phyloP scores from a whole-genome alignment of 2,113 vertebrate species.

The Seriola rivoliana region DNA sequence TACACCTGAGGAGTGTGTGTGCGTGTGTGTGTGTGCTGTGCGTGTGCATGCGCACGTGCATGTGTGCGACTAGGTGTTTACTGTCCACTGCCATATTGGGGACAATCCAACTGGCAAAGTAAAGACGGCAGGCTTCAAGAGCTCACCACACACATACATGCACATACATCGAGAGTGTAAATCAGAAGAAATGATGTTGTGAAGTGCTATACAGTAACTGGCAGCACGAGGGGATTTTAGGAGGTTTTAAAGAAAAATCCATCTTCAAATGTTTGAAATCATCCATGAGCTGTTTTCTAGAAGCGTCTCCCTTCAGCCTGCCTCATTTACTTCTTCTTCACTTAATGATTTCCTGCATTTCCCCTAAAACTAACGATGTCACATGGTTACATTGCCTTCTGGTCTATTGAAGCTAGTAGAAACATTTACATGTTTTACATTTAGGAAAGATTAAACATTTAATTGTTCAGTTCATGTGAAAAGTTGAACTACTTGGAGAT shows the following conservation, averaged over 20 bases:
- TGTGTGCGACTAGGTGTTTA: slow-evolving; percentile 24
- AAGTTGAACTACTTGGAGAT: too few species aligned
- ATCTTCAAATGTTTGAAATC: slow-evolving; percentile 21
- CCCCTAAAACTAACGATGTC: neutral
- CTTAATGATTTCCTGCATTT: neutral
- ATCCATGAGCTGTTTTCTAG: neutral
- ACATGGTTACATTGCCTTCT: neutral
- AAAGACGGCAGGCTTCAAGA: slow-evolving; percentile 19
- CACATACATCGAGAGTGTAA: slow-evolving; percentile 32
- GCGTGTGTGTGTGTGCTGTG: slow-evolving; percentile 3
- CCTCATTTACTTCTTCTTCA: neutral
- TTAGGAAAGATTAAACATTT: too few species aligned
- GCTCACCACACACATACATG: neutral
- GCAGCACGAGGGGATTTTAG: neutral
- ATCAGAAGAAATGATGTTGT: slow-evolving; percentile 31
- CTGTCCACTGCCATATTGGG: slow-evolving; percentile 54
- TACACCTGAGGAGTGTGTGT: slow-evolving; percentile 44
- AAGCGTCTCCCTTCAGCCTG: neutral
- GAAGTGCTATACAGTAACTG: slow-evolving; percentile 11
- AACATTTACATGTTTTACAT: too few species aligned
- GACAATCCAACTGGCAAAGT: slow-evolving; percentile 62
- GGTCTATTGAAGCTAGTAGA: neutral
- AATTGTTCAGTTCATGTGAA: neutral
- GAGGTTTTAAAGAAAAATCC: neutral
- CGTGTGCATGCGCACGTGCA: neutral